phyloP scores from a whole-genome alignment of 1,140 invertebrate species.

The Andrena cerasifolii region DNA sequence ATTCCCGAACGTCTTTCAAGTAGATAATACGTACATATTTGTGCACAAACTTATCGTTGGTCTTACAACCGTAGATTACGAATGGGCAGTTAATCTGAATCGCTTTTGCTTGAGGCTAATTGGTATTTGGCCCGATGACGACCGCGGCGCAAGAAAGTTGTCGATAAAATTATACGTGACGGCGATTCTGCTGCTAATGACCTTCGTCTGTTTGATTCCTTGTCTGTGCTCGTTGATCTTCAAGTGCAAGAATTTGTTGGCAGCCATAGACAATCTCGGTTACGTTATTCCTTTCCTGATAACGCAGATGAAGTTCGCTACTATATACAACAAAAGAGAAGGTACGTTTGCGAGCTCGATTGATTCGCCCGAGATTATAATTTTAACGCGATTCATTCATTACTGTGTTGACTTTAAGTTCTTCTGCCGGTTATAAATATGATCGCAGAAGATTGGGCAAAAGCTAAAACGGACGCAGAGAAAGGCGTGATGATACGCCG shows the following conservation, averaged over 20 bases:
- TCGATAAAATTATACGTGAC: neutral
- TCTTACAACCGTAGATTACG: slow-evolving; percentile 24
- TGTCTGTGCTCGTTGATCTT: slow-evolving; percentile 16
- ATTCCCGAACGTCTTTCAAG: neutral
- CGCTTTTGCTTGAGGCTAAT: slow-evolving; percentile 10
- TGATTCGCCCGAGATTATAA: too few species aligned
- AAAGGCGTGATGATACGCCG: slow-evolving; percentile 18
- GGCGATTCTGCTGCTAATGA: neutral
- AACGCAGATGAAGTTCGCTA: neutral
- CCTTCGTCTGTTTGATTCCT: slow-evolving; percentile 24
- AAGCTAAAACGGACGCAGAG: slow-evolving; percentile 13
- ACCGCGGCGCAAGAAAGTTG: neutral
- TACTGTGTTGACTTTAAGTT: slow-evolving; percentile 23
- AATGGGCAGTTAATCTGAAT: slow-evolving; percentile 49
- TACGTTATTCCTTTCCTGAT: slow-evolving; percentile 11
- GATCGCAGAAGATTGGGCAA: slow-evolving; percentile 42
- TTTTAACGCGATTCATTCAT: neutral
- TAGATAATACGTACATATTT: neutral
- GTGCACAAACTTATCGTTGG: neutral
- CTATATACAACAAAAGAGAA: slow-evolving; percentile 21
- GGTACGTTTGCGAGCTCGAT: neutral
- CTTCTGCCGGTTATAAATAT: slow-evolving; percentile 16
- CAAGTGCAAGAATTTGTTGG: slow-evolving; percentile 9
- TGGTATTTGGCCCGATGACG: slow-evolving; percentile 22
- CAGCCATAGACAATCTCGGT: slow-evolving; percentile 22